Evolutionary conservation across 2,888 invertebrate species (phyloP).

Genomic region (Sinotaia quadrata): DNA sequence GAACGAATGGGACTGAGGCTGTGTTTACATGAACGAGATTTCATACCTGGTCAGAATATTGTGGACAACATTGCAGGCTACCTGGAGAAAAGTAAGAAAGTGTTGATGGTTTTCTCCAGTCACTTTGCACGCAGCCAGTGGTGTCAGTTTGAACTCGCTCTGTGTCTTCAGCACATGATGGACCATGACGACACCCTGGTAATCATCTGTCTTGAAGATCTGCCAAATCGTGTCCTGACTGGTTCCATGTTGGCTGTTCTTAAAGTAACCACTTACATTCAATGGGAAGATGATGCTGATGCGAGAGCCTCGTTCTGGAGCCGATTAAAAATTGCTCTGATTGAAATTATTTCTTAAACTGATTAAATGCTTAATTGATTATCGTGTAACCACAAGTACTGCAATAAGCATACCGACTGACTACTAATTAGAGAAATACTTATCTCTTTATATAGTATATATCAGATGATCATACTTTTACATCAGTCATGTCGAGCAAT

Average conservation of each 20-base stretch:
- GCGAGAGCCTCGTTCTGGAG: background rate
- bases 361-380: no score
- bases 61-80: constrained; percentile 81
- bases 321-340: background rate
- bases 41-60: constrained; percentile 80
- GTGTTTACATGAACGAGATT: constrained; percentile 82
- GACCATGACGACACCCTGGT: constrained; percentile 71
- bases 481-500: no score
- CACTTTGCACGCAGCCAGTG: constrained; percentile 57
- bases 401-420: no score
- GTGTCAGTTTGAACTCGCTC: constrained; percentile 44
- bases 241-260: constrained; percentile 80
- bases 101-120: constrained; percentile 79
- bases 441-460: no score
- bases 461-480: no score
- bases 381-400: no score
- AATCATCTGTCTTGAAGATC: constrained; percentile 79
- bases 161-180: constrained; percentile 27
- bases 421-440: no score
- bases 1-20: constrained; percentile 58
- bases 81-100: constrained; percentile 79
- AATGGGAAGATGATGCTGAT: background rate
- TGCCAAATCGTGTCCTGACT: constrained; percentile 77
- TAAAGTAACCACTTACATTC: constrained; percentile 77
- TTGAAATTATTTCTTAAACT: background rate